Evolutionary conservation across 2,797 vertebrate genomes (phyloP), one percentile per base, ranked within the genome.

Genomic region (Pseudochromis fuscus): DNA sequence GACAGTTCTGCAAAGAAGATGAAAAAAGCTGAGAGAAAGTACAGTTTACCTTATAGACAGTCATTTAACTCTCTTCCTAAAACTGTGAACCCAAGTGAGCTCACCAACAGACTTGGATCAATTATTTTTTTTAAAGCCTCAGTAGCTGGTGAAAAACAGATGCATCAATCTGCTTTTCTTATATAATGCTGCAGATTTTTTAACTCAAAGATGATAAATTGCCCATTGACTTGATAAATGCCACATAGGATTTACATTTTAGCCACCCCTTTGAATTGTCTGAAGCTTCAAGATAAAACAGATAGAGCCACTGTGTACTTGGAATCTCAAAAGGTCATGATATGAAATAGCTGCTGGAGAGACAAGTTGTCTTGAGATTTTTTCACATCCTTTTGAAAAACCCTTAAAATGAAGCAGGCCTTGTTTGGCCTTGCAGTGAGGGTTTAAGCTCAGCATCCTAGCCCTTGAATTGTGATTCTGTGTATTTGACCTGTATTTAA

Each of bases 121-220:
- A 40, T 68, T 53, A 38, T 28, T 57, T 27, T 37, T 28, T 57
- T 27, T 37, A 55, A 66, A n/a, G 40, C n/a, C 64, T 74, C 52
- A 72, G 48, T 40, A 59, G 31, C 67, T 45, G 53, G 31, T 38
- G 23, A 46, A 12, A 33, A 35, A 44, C 7, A 57, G 46, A 66
- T 40, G 15, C 57, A 77, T 67, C 38, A 35, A 38, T 55, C 42
- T 63, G 56, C 42, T 59, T 80, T 51, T 79, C 27, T 67, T 59
- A 21, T 78, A 82, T 69, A 59, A 49, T 67, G 11, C 38, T 73
- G 28, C 5, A 50, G 30, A 33, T 49, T 66, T 65, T 82, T 13
- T 49, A 30, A 44, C 58, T 16, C 15, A 27, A 21, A 38, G 62
- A 61, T 57, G 38, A 75, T 63, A 8, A 67, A 64, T 37, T 56